phyloP scores from a whole-genome alignment of 2,113 vertebrate genomes.

The Syngnathoides biaculeatus region DNA sequence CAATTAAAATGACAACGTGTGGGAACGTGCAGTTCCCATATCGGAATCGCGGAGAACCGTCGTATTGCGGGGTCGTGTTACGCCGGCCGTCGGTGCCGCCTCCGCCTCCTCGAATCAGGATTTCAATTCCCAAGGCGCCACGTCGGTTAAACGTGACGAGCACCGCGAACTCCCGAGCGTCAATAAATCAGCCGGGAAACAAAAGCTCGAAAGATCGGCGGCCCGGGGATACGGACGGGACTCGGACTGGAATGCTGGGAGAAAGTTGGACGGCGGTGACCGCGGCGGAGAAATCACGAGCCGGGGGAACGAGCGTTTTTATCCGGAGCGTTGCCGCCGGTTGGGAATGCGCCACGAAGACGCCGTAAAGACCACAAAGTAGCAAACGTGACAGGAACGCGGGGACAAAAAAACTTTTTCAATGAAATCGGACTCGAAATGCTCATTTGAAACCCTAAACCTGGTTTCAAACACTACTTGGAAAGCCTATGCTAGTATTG shows the following conservation, averaged over 20 bases:
- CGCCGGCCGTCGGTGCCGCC: constrained; percentile 25
- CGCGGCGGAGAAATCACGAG: neutral
- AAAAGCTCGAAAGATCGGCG: constrained; percentile 66
- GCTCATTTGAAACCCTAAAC: neutral
- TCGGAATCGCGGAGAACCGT: too few relatives aligned
- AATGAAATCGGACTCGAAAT: too few relatives aligned
- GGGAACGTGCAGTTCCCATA: too few relatives aligned
- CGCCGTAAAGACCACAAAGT: neutral
- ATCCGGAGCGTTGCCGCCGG: neutral
- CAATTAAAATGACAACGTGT: too few relatives aligned
- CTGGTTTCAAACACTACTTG: too few relatives aligned
- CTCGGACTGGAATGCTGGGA: constrained; percentile 30
- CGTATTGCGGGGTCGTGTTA: too few relatives aligned
- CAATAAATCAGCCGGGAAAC: constrained; percentile 66
- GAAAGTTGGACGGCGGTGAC: constrained; percentile 38
- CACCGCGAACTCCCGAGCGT: constrained; percentile 46
- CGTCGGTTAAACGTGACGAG: constrained; percentile 19
- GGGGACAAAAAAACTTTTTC: too few relatives aligned
- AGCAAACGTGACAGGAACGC: too few relatives aligned
- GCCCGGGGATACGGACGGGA: constrained; percentile 48
- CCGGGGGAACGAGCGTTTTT: neutral
- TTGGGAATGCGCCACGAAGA: neutral
- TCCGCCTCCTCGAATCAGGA: constrained; percentile 41
- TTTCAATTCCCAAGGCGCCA: constrained; percentile 35
- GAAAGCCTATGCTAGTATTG: too few relatives aligned